Evolutionary conservation across 2,113 vertebrate genomes (phyloP).

Genomic region (Muscicapa adusta): DNA sequence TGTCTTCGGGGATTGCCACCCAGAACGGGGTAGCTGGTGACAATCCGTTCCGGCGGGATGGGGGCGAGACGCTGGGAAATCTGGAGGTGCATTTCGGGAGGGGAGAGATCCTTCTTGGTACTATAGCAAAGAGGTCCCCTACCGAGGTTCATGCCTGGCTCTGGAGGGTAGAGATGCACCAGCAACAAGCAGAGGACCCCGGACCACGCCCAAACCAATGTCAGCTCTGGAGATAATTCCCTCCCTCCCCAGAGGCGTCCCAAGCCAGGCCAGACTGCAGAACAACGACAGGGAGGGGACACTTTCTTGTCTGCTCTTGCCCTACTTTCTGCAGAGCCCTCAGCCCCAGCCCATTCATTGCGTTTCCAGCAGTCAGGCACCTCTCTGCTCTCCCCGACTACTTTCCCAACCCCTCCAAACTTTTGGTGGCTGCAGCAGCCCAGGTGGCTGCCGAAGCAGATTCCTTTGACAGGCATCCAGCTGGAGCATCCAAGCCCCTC

Average conservation of each 20-base stretch:
- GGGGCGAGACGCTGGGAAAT: fast-evolving
- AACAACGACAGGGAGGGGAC: background rate
- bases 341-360: background rate
- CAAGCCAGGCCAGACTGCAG: background rate
- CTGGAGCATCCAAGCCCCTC: fast-evolving
- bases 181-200: fast-evolving
- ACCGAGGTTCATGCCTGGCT: background rate
- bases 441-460: background rate
- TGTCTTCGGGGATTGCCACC: background rate
- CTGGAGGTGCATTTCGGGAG: background rate
- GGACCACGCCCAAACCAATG: background rate
- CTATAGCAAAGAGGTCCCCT: background rate
- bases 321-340: too few species aligned
- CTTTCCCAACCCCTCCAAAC: background rate
- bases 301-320: too few species aligned
- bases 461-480: background rate
- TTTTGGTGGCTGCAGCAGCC: background rate
- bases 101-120: background rate
- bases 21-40: background rate
- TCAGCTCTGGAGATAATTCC: background rate
- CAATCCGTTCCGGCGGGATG: fast-evolving
- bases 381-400: background rate
- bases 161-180: background rate
- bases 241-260: background rate
- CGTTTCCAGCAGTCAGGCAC: background rate